Percentiles rank a stretch among this genome's conserved stretches.
phyloP scores from a whole-genome alignment of 2,888 invertebrate species.

The Conops quadrifasciatus region DNA sequence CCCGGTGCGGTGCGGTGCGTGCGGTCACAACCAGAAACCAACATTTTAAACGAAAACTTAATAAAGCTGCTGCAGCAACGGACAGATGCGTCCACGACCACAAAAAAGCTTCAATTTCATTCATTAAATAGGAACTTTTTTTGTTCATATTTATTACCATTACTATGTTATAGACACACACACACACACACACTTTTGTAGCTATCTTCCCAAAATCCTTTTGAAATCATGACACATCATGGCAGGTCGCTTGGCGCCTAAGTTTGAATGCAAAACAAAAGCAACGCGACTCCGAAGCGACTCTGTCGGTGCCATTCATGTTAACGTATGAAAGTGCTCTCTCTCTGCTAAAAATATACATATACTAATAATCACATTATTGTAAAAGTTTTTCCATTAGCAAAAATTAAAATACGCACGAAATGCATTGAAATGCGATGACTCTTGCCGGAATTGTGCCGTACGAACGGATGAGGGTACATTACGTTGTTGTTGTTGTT shows the following conservation, averaged over 20 bases:
- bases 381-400: constrained; percentile 33
- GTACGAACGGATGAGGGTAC: not conserved
- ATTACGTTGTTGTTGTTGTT: not conserved
- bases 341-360: constrained; percentile 11
- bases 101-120: no score
- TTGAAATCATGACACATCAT: no score
- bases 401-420: constrained; percentile 17
- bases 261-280: not conserved
- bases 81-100: no score
- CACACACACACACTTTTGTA: constrained; percentile 3
- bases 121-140: no score
- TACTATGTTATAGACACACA: not conserved
- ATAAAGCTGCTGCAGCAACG: no score
- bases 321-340: not conserved
- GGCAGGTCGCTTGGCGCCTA: no score
- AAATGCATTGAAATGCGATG: not conserved
- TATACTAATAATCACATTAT: constrained; percentile 26
- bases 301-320: not conserved
- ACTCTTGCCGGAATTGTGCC: not conserved
- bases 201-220: not conserved
- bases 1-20: no score
- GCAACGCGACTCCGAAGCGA: not conserved
- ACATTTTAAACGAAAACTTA: no score
- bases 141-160: constrained; percentile 1
- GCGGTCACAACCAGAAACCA: no score